These are phyloP conservation scores for Eristalis intricaria DNA, from an alignment of 2,888 invertebrate species.

Conservation along the genomic window DNA sequence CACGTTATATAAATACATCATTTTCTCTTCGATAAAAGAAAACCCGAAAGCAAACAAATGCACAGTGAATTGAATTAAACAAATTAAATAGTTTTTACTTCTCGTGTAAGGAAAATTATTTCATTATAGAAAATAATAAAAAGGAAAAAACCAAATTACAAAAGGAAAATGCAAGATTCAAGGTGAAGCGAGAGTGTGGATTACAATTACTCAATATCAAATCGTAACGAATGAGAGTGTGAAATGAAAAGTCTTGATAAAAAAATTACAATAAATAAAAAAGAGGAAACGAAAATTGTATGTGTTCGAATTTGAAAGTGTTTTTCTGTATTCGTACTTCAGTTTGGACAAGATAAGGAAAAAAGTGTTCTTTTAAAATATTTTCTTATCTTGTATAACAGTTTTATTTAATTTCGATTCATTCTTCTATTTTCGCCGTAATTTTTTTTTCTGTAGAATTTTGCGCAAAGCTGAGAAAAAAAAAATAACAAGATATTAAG, in stretches of 20 bases:
- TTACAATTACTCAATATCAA: conserved; percentile 67
- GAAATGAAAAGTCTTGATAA: conserved; percentile 41
- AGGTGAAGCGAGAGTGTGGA: conserved; percentile 72
- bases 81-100: conserved; percentile 14
- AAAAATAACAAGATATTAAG: conserved; percentile 11
- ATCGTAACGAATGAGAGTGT: conserved; percentile 68
- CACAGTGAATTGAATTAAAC: conserved; percentile 52
- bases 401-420: conserved; percentile 45
- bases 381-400: conserved; percentile 69
- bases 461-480: conserved; percentile 20
- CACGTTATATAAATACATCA: conserved; percentile 57
- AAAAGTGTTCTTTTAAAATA: conserved; percentile 60
- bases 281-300: conserved; percentile 34
- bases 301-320: conserved; percentile 57
- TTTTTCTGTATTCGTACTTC: conserved; percentile 60
- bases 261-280: conserved; percentile 15
- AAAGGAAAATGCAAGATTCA: conserved; percentile 61
- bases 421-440: conserved; percentile 26
- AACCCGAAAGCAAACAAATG: conserved; percentile 13
- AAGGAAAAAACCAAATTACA: not conserved
- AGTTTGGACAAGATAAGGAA: conserved; percentile 63
- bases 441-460: conserved; percentile 28
- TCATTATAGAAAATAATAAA: conserved; percentile 11
- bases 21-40: conserved; percentile 32
- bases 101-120: conserved; percentile 20